A percentile compares a stretch with the other conserved stretches of the same genome.
Conservation (phyloP, 2,888 invertebrate genomes). For the Erebia palarica region DNA sequence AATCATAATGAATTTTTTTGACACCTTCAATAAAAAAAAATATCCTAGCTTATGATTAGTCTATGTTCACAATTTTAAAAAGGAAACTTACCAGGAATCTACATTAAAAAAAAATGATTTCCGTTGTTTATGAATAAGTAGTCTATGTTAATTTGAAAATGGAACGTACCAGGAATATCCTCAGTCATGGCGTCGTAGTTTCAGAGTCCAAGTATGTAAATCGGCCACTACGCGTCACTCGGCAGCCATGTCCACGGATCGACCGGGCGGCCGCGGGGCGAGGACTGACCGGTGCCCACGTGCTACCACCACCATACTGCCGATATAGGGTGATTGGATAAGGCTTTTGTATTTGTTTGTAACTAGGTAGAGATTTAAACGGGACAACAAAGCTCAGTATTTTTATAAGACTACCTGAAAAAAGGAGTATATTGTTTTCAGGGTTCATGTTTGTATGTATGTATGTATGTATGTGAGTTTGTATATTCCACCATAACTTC, state of each 20-base stretch:
- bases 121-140: too few species aligned
- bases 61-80: conserved; percentile 24
- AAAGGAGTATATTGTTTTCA: too few species aligned
- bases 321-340: conserved; percentile 49
- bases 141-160: conserved; percentile 22
- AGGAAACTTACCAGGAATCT: too few species aligned
- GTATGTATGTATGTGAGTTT: too few species aligned
- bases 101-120: too few species aligned
- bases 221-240: conserved; percentile 5
- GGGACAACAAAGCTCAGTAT: not conserved
- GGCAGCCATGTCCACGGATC: conserved; percentile 56
- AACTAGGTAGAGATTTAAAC: not conserved
- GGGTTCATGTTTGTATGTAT: too few species aligned
- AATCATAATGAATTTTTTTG: too few species aligned
- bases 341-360: conserved; percentile 29
- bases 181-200: conserved; percentile 60
- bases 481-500: too few species aligned
- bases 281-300: conserved; percentile 71
- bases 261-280: conserved; percentile 63
- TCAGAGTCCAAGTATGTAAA: not conserved
- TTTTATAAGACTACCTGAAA: too few species aligned
- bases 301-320: conserved; percentile 52
- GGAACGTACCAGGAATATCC: conserved; percentile 72
- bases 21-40: too few species aligned
- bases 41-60: not conserved